These are phyloP conservation scores for Matsumyia berberina DNA, from an alignment of 2,888 invertebrate genomes.

Conservation along the genomic window DNA sequence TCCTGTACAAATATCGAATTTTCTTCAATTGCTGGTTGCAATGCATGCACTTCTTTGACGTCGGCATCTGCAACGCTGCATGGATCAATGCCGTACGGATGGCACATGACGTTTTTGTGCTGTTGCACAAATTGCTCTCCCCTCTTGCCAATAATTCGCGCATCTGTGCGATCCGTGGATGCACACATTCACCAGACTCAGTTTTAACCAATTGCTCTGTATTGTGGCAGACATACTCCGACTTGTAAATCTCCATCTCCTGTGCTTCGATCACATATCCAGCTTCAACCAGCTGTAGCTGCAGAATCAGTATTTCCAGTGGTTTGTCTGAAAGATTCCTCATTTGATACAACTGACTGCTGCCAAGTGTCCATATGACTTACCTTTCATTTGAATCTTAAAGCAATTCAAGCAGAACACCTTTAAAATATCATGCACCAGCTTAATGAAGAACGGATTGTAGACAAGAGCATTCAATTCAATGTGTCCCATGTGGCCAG, in stretches of 20 bases:
- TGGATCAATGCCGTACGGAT: constrained; percentile 81
- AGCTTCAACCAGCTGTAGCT: constrained; percentile 90
- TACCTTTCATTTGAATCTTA: constrained; percentile 88
- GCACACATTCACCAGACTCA: constrained; percentile 82
- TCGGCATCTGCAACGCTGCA: constrained; percentile 79
- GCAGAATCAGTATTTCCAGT: constrained; percentile 83
- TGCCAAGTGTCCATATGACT: constrained; percentile 31
- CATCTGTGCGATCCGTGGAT: constrained; percentile 85
- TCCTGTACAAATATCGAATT: constrained; percentile 81
- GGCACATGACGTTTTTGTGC: constrained; percentile 82
- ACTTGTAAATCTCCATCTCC: constrained; percentile 86
- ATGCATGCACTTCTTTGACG: constrained; percentile 80
- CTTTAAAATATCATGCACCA: constrained; percentile 88
- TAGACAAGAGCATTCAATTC: constrained; percentile 94
- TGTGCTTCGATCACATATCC: constrained; percentile 91
- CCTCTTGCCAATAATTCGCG: constrained; percentile 82
- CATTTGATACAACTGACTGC: not conserved
- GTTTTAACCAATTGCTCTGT: constrained; percentile 79
- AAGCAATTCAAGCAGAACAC: constrained; percentile 90
- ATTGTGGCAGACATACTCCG: constrained; percentile 81
- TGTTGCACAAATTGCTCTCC: constrained; percentile 60
- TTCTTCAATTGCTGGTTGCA: constrained; percentile 80
- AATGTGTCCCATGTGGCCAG: constrained; percentile 98
- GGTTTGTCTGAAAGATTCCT: constrained; percentile 80
- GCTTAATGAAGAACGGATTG: constrained; percentile 94